These are phyloP conservation scores for Eutrigla gurnardus DNA, from an alignment of 2,797 vertebrate species.

Conservation along the genomic window DNA sequence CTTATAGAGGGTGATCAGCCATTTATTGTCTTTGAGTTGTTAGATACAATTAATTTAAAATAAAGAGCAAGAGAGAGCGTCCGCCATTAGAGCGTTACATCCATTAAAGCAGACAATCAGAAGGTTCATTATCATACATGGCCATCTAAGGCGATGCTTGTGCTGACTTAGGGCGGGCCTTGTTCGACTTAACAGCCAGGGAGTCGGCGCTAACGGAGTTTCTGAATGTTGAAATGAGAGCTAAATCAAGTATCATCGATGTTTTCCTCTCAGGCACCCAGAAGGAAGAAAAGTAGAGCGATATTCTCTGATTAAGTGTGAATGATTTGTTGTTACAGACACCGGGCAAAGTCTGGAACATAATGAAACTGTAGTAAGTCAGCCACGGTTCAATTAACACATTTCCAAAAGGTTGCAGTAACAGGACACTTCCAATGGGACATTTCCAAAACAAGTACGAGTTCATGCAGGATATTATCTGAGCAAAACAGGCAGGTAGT, in stretches of 20 bases:
- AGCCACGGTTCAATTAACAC: constrained; percentile 10
- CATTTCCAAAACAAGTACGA: constrained; percentile 5
- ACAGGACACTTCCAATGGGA: constrained; percentile 7
- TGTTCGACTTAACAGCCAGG: constrained; percentile 6
- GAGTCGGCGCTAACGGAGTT: background rate
- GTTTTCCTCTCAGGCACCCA: background rate
- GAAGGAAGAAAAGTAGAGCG: background rate
- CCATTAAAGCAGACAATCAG: constrained; percentile 22
- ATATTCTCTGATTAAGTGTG: background rate
- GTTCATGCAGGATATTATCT: background rate
- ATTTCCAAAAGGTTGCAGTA: constrained; percentile 21
- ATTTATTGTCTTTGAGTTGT: background rate
- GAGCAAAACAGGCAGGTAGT: background rate
- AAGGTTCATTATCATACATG: constrained; percentile 11
- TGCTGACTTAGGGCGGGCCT: background rate
- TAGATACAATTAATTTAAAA: background rate
- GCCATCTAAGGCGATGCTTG: background rate
- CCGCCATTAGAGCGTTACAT: background rate
- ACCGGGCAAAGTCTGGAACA: constrained; percentile 6
- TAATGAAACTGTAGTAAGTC: constrained; percentile 22
- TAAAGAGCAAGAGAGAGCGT: background rate
- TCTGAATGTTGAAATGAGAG: background rate
- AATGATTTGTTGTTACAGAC: constrained; percentile 19
- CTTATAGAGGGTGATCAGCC: background rate
- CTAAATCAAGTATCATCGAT: background rate